Percentiles rank a stretch among this genome's conserved stretches.
These are phyloP conservation scores for Wiebesia pumilae DNA, from an alignment of 1,140 invertebrate species.

Conservation along the genomic window DNA sequence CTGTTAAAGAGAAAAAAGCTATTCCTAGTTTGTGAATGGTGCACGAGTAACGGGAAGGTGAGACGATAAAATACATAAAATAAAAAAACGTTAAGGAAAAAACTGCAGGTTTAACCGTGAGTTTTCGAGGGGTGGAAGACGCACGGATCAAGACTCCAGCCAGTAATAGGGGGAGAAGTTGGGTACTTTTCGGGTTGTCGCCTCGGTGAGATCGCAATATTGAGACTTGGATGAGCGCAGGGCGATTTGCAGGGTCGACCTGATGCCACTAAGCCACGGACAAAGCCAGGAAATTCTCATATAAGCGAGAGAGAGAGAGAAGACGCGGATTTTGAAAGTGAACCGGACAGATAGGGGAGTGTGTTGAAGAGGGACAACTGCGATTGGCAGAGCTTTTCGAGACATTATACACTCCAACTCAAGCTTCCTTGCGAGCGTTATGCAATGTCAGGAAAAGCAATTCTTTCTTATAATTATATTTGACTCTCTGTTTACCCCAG, in stretches of 20 bases:
- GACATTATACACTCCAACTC: not conserved
- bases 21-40: not conserved
- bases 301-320: not conserved
- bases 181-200: not conserved
- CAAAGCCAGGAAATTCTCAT: slow-evolving; percentile 26
- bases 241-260: not conserved
- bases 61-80: not conserved
- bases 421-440: not conserved
- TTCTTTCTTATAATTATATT: not conserved
- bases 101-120: not conserved
- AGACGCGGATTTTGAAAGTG: not conserved
- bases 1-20: not conserved
- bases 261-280: slow-evolving; percentile 11
- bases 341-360: not conserved
- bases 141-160: not conserved
- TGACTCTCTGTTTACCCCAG: not conserved
- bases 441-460: not conserved
- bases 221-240: not conserved
- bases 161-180: not conserved
- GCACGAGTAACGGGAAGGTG: not conserved
- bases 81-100: not conserved
- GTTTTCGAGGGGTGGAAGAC: not conserved
- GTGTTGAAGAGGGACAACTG: not conserved
- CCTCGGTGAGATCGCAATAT: slow-evolving; percentile 14
- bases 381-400: slow-evolving; percentile 21